Evolutionary conservation across 1,140 invertebrate species (phyloP).

Genomic region (Lepeophtheirus salmonis): DNA sequence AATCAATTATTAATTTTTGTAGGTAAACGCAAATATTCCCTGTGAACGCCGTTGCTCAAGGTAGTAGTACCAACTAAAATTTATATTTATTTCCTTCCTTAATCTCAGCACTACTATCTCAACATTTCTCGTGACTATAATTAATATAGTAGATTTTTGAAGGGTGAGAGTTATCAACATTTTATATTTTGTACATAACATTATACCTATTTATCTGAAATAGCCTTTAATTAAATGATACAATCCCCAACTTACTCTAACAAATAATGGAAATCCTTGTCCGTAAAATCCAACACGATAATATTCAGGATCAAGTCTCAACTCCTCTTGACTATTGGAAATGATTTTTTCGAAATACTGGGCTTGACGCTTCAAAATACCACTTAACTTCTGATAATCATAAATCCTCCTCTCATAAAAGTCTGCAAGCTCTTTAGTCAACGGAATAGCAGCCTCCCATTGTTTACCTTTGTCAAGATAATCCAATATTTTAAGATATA

Average conservation of each 20-base stretch:
- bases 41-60: too few relatives aligned
- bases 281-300: slow-evolving; percentile 93
- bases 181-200: too few relatives aligned
- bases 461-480: slow-evolving; percentile 89
- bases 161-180: too few relatives aligned
- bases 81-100: too few relatives aligned
- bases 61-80: too few relatives aligned
- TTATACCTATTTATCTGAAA: too few relatives aligned
- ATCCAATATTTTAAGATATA: slow-evolving; percentile 76
- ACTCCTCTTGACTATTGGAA: slow-evolving; percentile 33
- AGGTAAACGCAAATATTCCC: too few relatives aligned
- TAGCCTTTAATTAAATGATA: too few relatives aligned
- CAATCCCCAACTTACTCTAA: slow-evolving; percentile 54
- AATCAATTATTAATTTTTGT: too few relatives aligned
- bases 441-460: slow-evolving; percentile 84
- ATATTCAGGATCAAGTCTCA: slow-evolving; percentile 80
- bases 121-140: too few relatives aligned
- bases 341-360: slow-evolving; percentile 79
- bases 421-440: slow-evolving; percentile 73
- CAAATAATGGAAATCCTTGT: slow-evolving; percentile 73
- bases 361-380: slow-evolving; percentile 62
- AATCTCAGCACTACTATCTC: too few relatives aligned
- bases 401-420: slow-evolving; percentile 73
- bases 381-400: slow-evolving; percentile 70
- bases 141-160: too few relatives aligned